Conservation (phyloP, 2,113 vertebrate species). For the Cynopterus brachyotis region DNA sequence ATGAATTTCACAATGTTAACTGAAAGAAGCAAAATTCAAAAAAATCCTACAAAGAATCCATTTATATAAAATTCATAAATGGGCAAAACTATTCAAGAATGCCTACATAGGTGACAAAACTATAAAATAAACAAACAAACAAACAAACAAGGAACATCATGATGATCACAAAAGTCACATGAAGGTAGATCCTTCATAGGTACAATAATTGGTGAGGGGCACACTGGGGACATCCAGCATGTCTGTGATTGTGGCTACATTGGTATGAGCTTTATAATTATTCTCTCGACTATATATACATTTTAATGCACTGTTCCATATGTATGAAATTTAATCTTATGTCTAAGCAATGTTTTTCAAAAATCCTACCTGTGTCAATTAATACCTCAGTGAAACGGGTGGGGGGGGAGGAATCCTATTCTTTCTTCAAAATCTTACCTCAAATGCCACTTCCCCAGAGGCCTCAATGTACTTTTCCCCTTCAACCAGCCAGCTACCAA, state of each 20-base stretch:
- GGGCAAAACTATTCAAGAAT: conserved; percentile 17
- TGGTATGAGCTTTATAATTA: not conserved
- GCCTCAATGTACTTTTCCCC: not conserved
- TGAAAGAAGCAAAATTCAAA: not conserved
- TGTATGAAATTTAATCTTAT: not conserved
- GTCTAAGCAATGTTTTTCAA: not conserved
- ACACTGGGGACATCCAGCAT: not conserved
- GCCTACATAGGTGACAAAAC: not conserved
- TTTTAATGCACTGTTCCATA: not conserved
- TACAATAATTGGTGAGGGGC: not conserved
- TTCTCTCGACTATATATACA: not conserved
- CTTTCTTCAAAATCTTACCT: conserved; percentile 3
- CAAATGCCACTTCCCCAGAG: not conserved
- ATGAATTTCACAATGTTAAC: not conserved
- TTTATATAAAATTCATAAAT: conserved; percentile 27
- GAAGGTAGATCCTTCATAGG: not conserved
- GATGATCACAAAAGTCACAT: not conserved
- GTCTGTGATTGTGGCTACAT: not conserved
- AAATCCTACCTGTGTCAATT: not conserved
- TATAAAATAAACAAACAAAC: not conserved
- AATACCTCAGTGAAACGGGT: not conserved
- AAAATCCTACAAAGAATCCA: not conserved
- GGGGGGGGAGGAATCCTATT: not conserved
- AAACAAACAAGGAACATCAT: not conserved
- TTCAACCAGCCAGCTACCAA: not conserved